phyloP scores from a whole-genome alignment of 1,140 invertebrate species.

The Amphibalanus amphitrite region DNA sequence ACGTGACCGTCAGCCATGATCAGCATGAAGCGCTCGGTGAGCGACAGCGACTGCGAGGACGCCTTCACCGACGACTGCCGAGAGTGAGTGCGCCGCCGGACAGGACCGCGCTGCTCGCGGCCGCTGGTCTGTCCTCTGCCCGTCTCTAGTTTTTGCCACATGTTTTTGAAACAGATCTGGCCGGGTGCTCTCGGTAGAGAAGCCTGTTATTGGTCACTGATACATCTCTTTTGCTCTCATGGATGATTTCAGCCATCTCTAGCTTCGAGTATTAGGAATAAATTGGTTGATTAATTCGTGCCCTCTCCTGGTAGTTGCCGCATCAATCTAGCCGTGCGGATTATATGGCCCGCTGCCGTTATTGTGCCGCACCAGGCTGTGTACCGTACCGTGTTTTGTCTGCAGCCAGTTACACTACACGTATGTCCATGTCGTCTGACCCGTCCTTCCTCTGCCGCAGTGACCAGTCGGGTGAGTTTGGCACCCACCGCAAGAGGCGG shows the following conservation, averaged over 20 bases:
- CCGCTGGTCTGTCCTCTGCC: background rate
- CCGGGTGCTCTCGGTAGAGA: too few species aligned
- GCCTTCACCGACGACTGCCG: constrained; percentile 29
- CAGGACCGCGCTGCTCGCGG: constrained; percentile 6
- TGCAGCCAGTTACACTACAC: too few species aligned
- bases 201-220: too few species aligned
- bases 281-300: background rate
- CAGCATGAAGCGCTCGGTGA: constrained; percentile 29
- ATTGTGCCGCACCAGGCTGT: background rate
- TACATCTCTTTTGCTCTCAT: too few species aligned
- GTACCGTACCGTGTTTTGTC: too few species aligned
- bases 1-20: constrained; percentile 12
- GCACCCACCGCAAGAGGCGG: constrained; percentile 54
- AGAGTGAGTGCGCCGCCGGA: constrained; percentile 24
- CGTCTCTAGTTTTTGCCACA: constrained; percentile 1
- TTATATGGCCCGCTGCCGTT: background rate
- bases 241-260: too few species aligned
- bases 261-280: too few species aligned
- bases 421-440: constrained; percentile 45
- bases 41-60: constrained; percentile 28
- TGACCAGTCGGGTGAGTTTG: constrained; percentile 14
- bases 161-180: background rate
- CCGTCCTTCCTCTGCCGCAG: background rate
- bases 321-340: background rate
- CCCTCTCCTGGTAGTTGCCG: constrained; percentile 7